Conservation (phyloP, 64 coral and sea anemone genomes). For the Anthopleura sola region DNA sequence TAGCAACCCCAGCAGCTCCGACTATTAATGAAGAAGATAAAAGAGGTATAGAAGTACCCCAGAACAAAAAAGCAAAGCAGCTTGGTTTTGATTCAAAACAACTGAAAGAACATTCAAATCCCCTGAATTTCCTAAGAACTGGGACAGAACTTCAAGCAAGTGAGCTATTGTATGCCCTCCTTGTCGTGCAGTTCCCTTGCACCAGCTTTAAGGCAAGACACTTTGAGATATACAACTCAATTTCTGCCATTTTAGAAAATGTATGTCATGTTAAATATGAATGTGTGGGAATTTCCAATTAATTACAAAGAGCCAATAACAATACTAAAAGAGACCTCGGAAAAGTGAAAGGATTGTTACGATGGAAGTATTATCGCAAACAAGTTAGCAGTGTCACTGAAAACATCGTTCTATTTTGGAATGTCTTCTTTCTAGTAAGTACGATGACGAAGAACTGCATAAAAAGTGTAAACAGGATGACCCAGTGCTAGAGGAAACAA, state of each 20-base stretch:
- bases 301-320: slow-evolving; percentile 34
- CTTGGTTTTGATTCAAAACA: neutral
- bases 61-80: neutral
- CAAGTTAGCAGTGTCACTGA: neutral
- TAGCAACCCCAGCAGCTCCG: neutral
- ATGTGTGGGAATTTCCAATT: slow-evolving; percentile 20
- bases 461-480: neutral
- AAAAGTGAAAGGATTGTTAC: slow-evolving; percentile 19
- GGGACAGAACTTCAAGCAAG: neutral
- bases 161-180: slow-evolving; percentile 18
- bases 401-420: neutral
- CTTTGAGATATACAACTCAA: slow-evolving; percentile 14
- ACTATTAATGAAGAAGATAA: neutral
- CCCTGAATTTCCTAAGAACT: slow-evolving; percentile 10
- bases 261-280: slow-evolving; percentile 37
- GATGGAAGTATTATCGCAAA: slow-evolving; percentile 18
- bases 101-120: neutral
- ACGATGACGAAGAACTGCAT: neutral
- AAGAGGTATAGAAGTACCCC: neutral
- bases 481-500: neutral
- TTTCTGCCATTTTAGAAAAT: slow-evolving; percentile 6
- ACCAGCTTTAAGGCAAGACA: neutral
- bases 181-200: neutral
- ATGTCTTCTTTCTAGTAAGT: slow-evolving; percentile 20
- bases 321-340: slow-evolving; percentile 27